Evolutionary conservation across 1,140 invertebrate species (phyloP), one percentile per base, ranked within the genome.

Genomic region (Asbolus verrucosus): DNA sequence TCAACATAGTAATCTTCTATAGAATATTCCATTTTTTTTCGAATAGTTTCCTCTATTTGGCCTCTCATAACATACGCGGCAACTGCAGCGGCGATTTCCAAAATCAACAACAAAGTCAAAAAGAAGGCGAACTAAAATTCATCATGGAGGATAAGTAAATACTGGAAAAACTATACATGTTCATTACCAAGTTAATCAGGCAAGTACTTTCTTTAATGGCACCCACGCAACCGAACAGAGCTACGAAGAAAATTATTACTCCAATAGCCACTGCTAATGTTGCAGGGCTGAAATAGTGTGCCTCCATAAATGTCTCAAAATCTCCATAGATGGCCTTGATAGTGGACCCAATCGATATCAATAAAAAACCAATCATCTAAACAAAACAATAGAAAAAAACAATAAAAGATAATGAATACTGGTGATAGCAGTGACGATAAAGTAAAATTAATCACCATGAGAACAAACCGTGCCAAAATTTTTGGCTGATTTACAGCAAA

Each of bases 11-110:
- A 92, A 14, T 84, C 70, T 0, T 83, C 75, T 80, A 92, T 82
- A 0, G 87, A 84, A 3, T 77, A 27, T 9, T 83, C 81, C 76
- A 93, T 87, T 27, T 87, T 90, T 0, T 81, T 77, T 43, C 84
- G 78, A 18, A 93, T 69, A 74, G 88, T 83, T 0, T 77, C 73
- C 0, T 82, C 78, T 2, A 93, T 85, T 61, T 90, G 84, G 3
- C 85, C 80, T 67, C 90, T 87, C 73, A 93, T 85, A 3, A 87
- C 86, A 75, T 92, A 94, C 1, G 92, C 93, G 0, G 90, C 87
- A 77, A 95, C 90, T 15, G 91, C 92, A 3, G 91, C 93, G 1
- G 91, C 86, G 2, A 96, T 82, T 83, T 96, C 93, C 79, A 96
- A 75, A 19, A 95, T 83, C 60, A 96, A 88, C 4, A 96, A 89